Evolutionary conservation across 2,888 invertebrate genomes (phyloP).

Genomic region (Carcina quercana): DNA sequence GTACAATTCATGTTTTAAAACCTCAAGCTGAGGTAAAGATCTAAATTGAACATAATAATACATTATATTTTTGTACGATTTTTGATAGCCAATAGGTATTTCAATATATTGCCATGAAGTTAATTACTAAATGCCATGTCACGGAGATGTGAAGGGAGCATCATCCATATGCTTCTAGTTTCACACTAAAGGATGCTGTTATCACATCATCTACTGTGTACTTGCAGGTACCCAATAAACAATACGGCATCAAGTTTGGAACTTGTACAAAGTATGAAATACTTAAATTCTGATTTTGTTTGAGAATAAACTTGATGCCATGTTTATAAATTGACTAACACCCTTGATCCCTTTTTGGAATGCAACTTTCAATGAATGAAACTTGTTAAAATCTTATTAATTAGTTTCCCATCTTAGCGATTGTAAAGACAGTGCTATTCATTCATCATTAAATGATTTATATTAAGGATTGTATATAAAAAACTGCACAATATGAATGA

Average conservation of each 20-base stretch:
- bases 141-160: conserved; percentile 38
- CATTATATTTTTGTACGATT: too few relatives aligned
- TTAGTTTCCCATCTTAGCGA: too few relatives aligned
- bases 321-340: conserved; percentile 32
- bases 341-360: conserved; percentile 38
- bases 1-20: too few relatives aligned
- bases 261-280: too few relatives aligned
- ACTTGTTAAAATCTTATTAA: too few relatives aligned
- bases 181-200: conserved; percentile 45
- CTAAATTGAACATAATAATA: too few relatives aligned
- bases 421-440: too few relatives aligned
- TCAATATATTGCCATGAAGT: neutral
- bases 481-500: too few relatives aligned
- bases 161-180: conserved; percentile 35
- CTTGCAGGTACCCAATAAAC: conserved; percentile 62
- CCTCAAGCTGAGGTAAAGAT: too few relatives aligned
- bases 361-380: conserved; percentile 38
- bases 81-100: too few relatives aligned
- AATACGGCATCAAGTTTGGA: conserved; percentile 48
- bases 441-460: too few relatives aligned
- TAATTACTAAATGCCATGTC: conserved; percentile 26
- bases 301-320: conserved; percentile 33
- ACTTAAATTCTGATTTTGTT: conserved; percentile 7
- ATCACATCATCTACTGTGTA: conserved; percentile 60
- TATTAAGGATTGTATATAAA: too few relatives aligned